phyloP scores from a whole-genome alignment of 1,140 invertebrate species.

The Hestina assimilis region DNA sequence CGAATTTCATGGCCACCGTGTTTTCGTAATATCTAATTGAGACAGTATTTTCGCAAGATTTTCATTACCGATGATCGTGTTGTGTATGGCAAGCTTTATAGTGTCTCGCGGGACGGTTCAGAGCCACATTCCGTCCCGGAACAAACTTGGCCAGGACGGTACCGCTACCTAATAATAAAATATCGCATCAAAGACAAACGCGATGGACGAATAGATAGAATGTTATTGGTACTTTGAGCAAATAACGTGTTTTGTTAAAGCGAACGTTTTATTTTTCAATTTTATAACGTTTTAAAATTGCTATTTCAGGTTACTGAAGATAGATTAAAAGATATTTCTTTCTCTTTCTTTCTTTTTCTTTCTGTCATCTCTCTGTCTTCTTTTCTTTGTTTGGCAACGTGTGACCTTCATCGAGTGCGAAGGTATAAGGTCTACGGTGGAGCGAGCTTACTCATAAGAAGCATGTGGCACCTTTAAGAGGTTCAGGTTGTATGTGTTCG shows the following conservation, averaged over 20 bases:
- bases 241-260: not conserved
- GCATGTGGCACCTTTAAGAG: too few relatives aligned
- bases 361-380: too few relatives aligned
- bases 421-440: too few relatives aligned
- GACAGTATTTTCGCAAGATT: not conserved
- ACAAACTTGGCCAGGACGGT: conserved; percentile 9
- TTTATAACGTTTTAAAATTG: not conserved
- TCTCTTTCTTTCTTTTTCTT: too few relatives aligned
- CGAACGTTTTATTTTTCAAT: not conserved
- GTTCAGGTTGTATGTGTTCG: too few relatives aligned
- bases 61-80: not conserved
- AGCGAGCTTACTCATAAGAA: too few relatives aligned
- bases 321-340: too few relatives aligned
- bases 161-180: conserved; percentile 26
- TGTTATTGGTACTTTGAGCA: conserved; percentile 13
- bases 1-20: too few relatives aligned
- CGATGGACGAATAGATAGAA: conserved; percentile 14
- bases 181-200: conserved; percentile 27
- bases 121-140: conserved; percentile 20
- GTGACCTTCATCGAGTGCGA: too few relatives aligned
- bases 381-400: too few relatives aligned
- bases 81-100: not conserved
- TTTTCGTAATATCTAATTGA: not conserved
- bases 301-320: too few relatives aligned
- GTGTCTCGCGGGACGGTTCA: conserved; percentile 6